A percentile compares a stretch with the other conserved stretches of the same genome.
Evolutionary conservation across 2,113 vertebrate genomes (phyloP).

Genomic region (Zosterops hypoxanthus): DNA sequence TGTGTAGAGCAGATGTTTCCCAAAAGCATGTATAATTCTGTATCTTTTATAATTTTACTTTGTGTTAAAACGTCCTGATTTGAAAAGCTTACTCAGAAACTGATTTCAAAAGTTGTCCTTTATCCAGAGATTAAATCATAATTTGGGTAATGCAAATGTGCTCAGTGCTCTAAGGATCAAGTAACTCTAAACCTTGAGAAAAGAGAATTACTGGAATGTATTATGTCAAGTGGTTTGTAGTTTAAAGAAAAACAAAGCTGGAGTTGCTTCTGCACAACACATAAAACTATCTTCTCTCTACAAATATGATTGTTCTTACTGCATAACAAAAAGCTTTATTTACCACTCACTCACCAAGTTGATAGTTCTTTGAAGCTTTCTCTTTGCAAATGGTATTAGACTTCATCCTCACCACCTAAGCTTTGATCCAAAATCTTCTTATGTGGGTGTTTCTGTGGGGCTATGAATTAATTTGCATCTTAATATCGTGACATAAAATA

Average conservation of each 20-base stretch:
- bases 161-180: accelerated
- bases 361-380: not conserved
- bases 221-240: not conserved
- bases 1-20: not conserved
- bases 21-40: not conserved
- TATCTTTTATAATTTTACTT: not conserved
- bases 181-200: not conserved
- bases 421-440: not conserved
- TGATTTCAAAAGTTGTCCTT: not conserved
- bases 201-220: not conserved
- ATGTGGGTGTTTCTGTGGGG: not conserved
- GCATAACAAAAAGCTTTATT: not conserved
- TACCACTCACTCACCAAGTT: not conserved
- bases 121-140: not conserved
- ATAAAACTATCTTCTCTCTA: not conserved
- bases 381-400: not conserved
- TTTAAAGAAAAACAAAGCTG: not conserved
- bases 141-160: not conserved
- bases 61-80: not conserved
- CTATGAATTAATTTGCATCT: not conserved
- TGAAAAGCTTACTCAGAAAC: not conserved
- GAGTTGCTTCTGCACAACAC: not conserved
- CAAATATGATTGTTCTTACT: not conserved
- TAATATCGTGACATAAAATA: not conserved
- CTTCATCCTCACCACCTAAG: not conserved